Percentiles rank a stretch among this genome's conserved stretches.
Conservation (phyloP, 2,113 vertebrate genomes). For the Piprites chloris region DNA sequence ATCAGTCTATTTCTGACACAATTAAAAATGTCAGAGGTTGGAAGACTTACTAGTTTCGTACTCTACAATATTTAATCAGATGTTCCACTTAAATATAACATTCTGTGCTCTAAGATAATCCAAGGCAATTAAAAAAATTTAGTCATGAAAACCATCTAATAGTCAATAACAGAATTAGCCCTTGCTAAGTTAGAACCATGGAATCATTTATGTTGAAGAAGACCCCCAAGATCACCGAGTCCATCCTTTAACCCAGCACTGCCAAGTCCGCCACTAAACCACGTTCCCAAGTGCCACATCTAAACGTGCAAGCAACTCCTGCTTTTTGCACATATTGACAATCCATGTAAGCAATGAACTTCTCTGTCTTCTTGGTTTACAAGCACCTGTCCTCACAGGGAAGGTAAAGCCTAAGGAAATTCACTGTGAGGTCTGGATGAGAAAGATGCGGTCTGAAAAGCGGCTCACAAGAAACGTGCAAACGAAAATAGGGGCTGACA, state of each 20-base stretch:
- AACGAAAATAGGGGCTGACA: neutral
- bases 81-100: neutral
- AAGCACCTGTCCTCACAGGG: neutral
- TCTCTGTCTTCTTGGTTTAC: neutral
- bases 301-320: neutral
- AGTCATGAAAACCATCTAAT: neutral
- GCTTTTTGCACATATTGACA: neutral
- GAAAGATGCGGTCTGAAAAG: neutral
- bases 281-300: neutral
- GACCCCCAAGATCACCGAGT: neutral
- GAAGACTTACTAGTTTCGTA: neutral
- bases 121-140: neutral
- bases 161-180: neutral
- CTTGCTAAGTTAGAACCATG: neutral
- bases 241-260: neutral
- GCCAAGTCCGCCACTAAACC: neutral
- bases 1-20: slow-evolving; percentile 42
- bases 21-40: neutral
- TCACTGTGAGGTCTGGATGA: neutral
- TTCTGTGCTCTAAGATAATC: neutral
- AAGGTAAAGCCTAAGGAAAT: neutral
- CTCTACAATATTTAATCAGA: neutral
- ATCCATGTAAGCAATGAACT: neutral
- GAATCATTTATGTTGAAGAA: neutral
- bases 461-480: neutral